phyloP scores from a whole-genome alignment of 2,797 vertebrate species.

The Percopsis omiscomaycus region DNA sequence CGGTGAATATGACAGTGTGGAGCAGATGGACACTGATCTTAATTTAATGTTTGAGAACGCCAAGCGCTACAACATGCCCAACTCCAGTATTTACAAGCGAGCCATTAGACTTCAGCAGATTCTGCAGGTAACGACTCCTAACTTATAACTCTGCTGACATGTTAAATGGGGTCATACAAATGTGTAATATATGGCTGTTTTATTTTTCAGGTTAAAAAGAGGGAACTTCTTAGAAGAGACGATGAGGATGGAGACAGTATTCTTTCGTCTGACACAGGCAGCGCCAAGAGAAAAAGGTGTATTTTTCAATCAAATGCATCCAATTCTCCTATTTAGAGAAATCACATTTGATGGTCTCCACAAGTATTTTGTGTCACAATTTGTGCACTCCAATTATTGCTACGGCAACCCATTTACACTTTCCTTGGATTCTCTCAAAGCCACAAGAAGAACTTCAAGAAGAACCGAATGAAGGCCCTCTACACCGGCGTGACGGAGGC shows the following conservation, averaged over 20 bases:
- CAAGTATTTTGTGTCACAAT: no score
- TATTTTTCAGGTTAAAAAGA: constrained; percentile 87
- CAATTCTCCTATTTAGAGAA: not conserved
- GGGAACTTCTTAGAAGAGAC: constrained; percentile 88
- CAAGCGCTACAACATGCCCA: constrained; percentile 97
- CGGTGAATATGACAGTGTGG: constrained; percentile 91
- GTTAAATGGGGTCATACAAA: no score
- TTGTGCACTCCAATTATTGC: not conserved
- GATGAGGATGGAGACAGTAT: constrained; percentile 96
- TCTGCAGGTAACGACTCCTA: constrained; percentile 82
- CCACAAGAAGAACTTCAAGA: constrained; percentile 96
- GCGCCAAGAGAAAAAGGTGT: constrained; percentile 92
- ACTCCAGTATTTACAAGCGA: constrained; percentile 96
- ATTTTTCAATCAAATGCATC: not conserved
- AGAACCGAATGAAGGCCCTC: constrained; percentile 92
- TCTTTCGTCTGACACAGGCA: constrained; percentile 92
- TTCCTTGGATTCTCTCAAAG: constrained; percentile 35
- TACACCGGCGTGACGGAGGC: constrained; percentile 90
- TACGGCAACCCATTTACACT: not conserved
- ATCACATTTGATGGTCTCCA: not conserved
- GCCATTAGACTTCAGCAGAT: constrained; percentile 96
- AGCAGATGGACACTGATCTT: constrained; percentile 92
- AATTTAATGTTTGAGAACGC: constrained; percentile 98
- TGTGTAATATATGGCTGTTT: not conserved
- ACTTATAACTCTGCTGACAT: not conserved